These are phyloP conservation scores for Latheticus oryzae DNA, from an alignment of 2,888 invertebrate genomes.

Conservation along the genomic window DNA sequence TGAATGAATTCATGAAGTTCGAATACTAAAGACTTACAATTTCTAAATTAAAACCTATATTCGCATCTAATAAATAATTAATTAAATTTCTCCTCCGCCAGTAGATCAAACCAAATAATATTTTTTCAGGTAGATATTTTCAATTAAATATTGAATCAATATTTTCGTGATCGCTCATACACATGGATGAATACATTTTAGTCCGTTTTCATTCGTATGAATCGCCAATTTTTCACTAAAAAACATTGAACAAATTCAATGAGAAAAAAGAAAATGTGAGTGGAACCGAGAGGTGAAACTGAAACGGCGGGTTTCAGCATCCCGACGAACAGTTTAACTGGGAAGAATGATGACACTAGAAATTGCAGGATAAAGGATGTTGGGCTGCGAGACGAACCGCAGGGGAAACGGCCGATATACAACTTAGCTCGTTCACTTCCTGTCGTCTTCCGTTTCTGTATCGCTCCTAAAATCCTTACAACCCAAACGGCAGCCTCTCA, in stretches of 20 bases:
- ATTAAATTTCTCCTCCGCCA: too few relatives aligned
- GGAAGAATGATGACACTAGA: conserved; percentile 56
- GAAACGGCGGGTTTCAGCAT: conserved; percentile 16
- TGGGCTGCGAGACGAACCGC: conserved; percentile 45
- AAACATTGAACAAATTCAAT: conserved; percentile 8
- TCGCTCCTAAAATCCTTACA: conserved; percentile 41
- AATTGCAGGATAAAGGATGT: conserved; percentile 56
- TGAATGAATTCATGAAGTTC: too few relatives aligned
- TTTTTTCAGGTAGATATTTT: too few relatives aligned
- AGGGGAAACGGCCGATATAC: conserved; percentile 52
- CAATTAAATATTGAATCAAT: too few relatives aligned
- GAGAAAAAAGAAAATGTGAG: too few relatives aligned
- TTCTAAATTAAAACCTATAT: too few relatives aligned
- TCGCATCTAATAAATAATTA: too few relatives aligned
- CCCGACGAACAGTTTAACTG: conserved; percentile 38
- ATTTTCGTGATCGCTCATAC: conserved; percentile 3
- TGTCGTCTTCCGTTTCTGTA: conserved; percentile 51
- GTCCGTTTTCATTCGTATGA: too few relatives aligned
- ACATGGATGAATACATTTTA: too few relatives aligned
- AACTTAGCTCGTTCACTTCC: conserved; percentile 48
- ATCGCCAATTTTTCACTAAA: neutral
- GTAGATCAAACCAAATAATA: too few relatives aligned
- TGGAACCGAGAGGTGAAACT: conserved; percentile 9
- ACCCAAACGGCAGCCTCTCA: conserved; percentile 29
- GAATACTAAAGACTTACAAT: too few relatives aligned